These are phyloP conservation scores for Hippoglossus hippoglossus DNA, from an alignment of 2,797 vertebrate species.

Conservation along the genomic window DNA sequence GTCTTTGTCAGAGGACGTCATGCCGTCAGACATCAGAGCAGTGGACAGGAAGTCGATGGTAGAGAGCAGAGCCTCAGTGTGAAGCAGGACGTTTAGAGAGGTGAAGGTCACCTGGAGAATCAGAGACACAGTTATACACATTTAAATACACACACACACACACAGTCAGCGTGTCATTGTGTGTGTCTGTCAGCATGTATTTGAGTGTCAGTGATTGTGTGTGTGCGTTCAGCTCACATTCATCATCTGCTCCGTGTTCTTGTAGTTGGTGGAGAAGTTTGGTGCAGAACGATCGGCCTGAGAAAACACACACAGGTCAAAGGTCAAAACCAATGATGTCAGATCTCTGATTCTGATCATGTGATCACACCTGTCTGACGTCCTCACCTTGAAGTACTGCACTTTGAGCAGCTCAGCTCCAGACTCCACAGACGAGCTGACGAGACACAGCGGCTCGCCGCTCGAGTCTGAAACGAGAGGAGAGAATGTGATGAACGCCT, in stretches of 20 bases:
- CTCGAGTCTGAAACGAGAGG: conserved; percentile 77
- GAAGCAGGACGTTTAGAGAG: conserved; percentile 91
- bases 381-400: conserved; percentile 89
- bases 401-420: conserved; percentile 92
- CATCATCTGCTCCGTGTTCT: conserved; percentile 89
- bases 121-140: too few species aligned
- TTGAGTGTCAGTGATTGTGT: background rate
- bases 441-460: conserved; percentile 87
- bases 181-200: too few species aligned
- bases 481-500: background rate
- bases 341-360: too few species aligned
- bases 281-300: conserved; percentile 91
- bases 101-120: conserved; percentile 89
- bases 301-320: conserved; percentile 22
- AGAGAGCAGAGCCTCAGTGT: conserved; percentile 94
- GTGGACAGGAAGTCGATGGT: conserved; percentile 89
- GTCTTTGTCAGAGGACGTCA: conserved; percentile 73
- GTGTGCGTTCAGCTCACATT: conserved; percentile 78
- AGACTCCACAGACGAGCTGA: conserved; percentile 88
- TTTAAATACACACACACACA: background rate
- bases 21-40: conserved; percentile 76
- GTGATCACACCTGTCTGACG: background rate
- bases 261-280: conserved; percentile 86
- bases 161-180: background rate
- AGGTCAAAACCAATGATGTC: too few species aligned